These are phyloP conservation scores for Oreocharis arfaki DNA, from an alignment of 2,113 vertebrate species.

Conservation along the genomic window DNA sequence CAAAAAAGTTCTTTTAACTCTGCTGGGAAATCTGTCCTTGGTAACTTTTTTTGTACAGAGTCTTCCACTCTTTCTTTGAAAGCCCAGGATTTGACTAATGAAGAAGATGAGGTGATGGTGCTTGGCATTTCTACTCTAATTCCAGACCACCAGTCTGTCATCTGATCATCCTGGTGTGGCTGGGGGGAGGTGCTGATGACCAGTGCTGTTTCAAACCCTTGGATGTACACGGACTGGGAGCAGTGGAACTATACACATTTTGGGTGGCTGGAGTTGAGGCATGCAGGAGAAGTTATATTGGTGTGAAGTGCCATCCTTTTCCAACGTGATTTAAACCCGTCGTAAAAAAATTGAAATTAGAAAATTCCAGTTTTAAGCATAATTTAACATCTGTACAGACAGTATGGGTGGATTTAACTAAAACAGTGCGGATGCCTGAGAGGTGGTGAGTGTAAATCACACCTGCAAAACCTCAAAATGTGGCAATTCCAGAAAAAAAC, in stretches of 20 bases:
- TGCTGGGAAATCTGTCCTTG: not conserved
- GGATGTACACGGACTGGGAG: not conserved
- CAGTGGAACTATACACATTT: not conserved
- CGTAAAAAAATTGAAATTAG: not conserved
- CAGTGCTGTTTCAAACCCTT: fast-evolving
- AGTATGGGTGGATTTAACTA: not conserved
- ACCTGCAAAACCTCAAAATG: not conserved
- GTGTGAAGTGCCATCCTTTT: not conserved
- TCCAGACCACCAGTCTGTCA: not conserved
- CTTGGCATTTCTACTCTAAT: not conserved
- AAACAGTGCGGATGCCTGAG: not conserved
- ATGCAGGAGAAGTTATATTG: not conserved
- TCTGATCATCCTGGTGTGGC: too few relatives aligned
- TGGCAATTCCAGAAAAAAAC: not conserved
- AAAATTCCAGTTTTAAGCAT: not conserved
- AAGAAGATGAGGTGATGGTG: not conserved
- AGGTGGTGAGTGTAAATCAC: not conserved
- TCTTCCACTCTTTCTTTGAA: not conserved
- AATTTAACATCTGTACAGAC: not conserved
- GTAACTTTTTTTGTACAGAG: not conserved
- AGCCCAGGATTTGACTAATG: not conserved
- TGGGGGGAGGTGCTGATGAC: not conserved
- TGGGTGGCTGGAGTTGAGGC: not conserved
- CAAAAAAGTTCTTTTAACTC: not conserved
- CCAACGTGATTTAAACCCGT: not conserved